phyloP scores from a whole-genome alignment of 2,797 vertebrate species.

The Rhyacichthys aspro region DNA sequence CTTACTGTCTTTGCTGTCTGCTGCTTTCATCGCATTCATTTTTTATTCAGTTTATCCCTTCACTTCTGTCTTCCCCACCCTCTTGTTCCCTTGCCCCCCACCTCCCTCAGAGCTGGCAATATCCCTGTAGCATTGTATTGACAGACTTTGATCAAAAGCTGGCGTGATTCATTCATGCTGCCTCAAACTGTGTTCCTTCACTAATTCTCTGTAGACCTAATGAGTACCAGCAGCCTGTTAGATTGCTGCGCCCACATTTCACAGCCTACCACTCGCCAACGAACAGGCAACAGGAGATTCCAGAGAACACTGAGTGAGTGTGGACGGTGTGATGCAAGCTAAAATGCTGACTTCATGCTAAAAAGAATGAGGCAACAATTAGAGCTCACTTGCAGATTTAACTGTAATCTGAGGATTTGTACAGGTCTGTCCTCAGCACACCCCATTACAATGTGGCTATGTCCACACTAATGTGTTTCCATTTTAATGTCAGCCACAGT shows the following conservation, averaged over 20 bases:
- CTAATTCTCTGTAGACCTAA: constrained; percentile 55
- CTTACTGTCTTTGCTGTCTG: constrained; percentile 1
- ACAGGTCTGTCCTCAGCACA: neutral
- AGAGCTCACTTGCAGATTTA: constrained; percentile 34
- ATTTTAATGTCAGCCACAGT: no score
- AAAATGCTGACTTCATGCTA: constrained; percentile 60
- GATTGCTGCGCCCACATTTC: constrained; percentile 12
- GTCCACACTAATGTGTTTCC: no score
- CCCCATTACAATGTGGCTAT: neutral
- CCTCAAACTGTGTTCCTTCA: constrained; percentile 30
- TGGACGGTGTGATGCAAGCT: constrained; percentile 42
- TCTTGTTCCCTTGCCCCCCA: constrained; percentile 19
- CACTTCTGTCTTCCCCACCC: constrained; percentile 28
- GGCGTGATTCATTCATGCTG: constrained; percentile 45
- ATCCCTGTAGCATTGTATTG: constrained; percentile 52
- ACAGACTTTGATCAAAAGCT: constrained; percentile 68
- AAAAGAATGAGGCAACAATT: constrained; percentile 55
- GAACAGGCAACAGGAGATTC: constrained; percentile 4
- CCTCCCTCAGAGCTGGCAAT: constrained; percentile 49
- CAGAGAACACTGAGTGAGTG: neutral
- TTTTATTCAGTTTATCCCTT: constrained; percentile 51
- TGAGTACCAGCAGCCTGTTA: constrained; percentile 47
- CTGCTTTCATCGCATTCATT: constrained; percentile 30
- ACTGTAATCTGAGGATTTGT: no score
- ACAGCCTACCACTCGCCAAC: constrained; percentile 7